Evolutionary conservation across 1,140 invertebrate genomes (phyloP).

Genomic region (Drosophila serrata): DNA sequence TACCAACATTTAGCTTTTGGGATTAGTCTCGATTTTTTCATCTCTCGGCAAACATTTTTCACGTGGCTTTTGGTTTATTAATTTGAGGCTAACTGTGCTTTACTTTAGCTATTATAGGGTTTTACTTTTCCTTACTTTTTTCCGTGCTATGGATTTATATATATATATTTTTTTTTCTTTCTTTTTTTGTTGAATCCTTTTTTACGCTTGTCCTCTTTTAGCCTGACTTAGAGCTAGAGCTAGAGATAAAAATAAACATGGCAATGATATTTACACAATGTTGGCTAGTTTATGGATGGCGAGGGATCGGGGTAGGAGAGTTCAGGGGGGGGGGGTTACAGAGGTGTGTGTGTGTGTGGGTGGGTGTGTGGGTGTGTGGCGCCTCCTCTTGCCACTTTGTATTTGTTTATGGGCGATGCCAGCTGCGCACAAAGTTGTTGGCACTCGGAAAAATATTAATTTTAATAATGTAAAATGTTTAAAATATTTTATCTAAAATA

Average conservation of each 20-base stretch:
- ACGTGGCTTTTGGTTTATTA: slow-evolving; percentile 47
- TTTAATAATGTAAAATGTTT: background rate
- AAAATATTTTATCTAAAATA: background rate
- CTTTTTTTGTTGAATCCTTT: slow-evolving; percentile 17
- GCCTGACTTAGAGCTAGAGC: slow-evolving; percentile 72
- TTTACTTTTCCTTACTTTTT: slow-evolving; percentile 41
- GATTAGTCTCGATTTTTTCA: slow-evolving; percentile 20
- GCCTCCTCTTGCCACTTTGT: slow-evolving; percentile 67
- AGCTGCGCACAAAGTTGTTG: slow-evolving; percentile 69
- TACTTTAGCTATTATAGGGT: slow-evolving; percentile 54
- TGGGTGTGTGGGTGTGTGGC: slow-evolving; percentile 1
- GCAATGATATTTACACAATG: slow-evolving; percentile 82
- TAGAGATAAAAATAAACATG: slow-evolving; percentile 82
- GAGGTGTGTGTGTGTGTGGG: background rate
- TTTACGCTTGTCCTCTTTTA: slow-evolving; percentile 33
- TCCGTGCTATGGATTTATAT: slow-evolving; percentile 40
- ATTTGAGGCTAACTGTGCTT: slow-evolving; percentile 65
- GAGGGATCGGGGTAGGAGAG: background rate
- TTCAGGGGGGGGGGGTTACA: slow-evolving; percentile 12
- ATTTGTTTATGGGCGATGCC: slow-evolving; percentile 74
- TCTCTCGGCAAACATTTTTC: slow-evolving; percentile 15
- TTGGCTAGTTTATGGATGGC: slow-evolving; percentile 45
- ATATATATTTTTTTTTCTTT: slow-evolving; percentile 20
- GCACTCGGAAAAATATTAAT: slow-evolving; percentile 4
- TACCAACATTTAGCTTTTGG: slow-evolving; percentile 32